Evolutionary conservation across 53 echinoderm and acorn worm species (phyloP).

Genomic region (Zoroaster sp.): DNA sequence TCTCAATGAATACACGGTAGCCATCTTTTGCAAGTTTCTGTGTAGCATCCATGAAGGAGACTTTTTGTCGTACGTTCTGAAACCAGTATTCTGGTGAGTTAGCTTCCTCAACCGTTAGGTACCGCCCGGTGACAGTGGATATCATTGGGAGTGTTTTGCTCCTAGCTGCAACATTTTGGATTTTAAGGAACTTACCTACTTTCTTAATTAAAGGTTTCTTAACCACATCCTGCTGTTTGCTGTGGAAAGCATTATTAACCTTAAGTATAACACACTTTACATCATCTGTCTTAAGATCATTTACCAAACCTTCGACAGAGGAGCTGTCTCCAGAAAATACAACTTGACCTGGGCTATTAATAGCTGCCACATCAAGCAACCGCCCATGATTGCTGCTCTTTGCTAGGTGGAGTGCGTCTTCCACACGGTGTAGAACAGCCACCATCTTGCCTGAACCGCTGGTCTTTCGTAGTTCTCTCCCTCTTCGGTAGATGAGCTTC

Average conservation of each 20-base stretch:
- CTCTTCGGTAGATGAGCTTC: constrained; percentile 75
- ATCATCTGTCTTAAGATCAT: constrained; percentile 23
- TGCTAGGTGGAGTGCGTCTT: constrained; percentile 17
- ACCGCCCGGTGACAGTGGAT: constrained; percentile 60
- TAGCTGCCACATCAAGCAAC: constrained; percentile 60
- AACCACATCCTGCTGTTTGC: constrained; percentile 60
- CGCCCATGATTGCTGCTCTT: neutral
- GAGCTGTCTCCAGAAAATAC: constrained; percentile 53
- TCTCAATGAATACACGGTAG: constrained; percentile 55
- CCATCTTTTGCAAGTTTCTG: constrained; percentile 48
- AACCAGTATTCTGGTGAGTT: constrained; percentile 62
- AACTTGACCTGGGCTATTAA: constrained; percentile 63
- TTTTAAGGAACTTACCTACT: constrained; percentile 19
- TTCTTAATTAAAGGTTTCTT: constrained; percentile 43
- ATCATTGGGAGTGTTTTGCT: constrained; percentile 54
- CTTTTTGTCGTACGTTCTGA: constrained; percentile 50
- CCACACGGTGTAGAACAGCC: constrained; percentile 58
- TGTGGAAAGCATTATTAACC: constrained; percentile 72
- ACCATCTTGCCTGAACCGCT: constrained; percentile 92
- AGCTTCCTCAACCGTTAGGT: constrained; percentile 49
- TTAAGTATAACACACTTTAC: constrained; percentile 53
- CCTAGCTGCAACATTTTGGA: neutral
- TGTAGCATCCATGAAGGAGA: constrained; percentile 53
- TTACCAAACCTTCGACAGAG: constrained; percentile 35
- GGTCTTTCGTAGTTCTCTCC: constrained; percentile 73